phyloP scores from a whole-genome alignment of 2,888 invertebrate species.

The Andrena marginata region DNA sequence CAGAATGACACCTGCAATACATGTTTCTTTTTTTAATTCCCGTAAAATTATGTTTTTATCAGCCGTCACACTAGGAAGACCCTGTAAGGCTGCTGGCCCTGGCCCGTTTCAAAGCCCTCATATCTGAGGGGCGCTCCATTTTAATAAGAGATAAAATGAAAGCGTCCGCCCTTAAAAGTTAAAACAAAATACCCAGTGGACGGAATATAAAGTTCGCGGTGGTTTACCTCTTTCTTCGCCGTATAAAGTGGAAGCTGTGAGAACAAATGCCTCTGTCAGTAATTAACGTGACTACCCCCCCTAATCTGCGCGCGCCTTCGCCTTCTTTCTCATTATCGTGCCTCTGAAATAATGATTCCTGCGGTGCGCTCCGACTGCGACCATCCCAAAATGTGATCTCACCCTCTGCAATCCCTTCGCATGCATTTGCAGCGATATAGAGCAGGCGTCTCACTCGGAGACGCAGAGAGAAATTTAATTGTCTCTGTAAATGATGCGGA shows the following conservation, averaged over 20 bases:
- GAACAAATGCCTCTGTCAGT: background rate
- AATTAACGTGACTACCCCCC: background rate
- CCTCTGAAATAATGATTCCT: constrained; percentile 1
- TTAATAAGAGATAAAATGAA: constrained; percentile 30
- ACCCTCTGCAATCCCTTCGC: background rate
- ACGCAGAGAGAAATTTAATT: background rate
- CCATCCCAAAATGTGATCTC: background rate
- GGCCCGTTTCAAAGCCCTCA: constrained; percentile 8
- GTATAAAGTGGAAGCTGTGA: background rate
- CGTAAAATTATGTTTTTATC: too few species aligned
- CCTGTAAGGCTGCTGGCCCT: background rate
- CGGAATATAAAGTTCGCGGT: background rate
- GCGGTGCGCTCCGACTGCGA: background rate
- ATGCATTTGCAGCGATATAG: background rate
- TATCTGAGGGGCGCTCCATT: constrained; percentile 3
- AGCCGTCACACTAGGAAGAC: too few species aligned
- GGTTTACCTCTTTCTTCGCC: background rate
- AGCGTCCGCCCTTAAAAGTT: background rate
- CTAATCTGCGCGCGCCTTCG: background rate
- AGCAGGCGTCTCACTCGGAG: background rate
- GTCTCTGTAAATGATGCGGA: background rate
- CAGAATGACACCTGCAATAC: too few species aligned
- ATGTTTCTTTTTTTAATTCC: too few species aligned
- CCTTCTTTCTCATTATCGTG: background rate
- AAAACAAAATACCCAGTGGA: background rate